Percentiles rank a stretch among this genome's conserved stretches.
phyloP scores from a whole-genome alignment of 2,888 invertebrate genomes.

The Luperina nickerlii region DNA sequence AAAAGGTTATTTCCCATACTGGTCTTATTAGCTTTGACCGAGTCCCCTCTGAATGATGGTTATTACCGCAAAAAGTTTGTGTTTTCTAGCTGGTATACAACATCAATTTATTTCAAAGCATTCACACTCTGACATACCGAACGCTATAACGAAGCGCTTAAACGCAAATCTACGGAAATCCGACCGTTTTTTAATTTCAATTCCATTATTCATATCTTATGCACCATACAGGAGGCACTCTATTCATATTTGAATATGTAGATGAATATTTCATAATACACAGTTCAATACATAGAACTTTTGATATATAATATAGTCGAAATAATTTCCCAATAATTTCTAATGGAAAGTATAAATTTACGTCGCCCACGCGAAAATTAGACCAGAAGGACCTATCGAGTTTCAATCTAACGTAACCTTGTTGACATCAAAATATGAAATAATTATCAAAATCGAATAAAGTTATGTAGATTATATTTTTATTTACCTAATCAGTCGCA shows the following conservation, averaged over 20 bases:
- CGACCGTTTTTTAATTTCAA: conserved; percentile 37
- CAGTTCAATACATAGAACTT: conserved; percentile 18
- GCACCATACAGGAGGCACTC: conserved; percentile 16
- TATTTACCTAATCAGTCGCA: conserved; percentile 24
- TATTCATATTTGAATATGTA: conserved; percentile 31
- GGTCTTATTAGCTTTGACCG: not conserved
- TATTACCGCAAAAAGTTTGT: not conserved
- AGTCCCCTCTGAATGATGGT: not conserved
- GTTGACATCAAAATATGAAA: conserved; percentile 26
- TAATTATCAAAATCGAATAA: conserved; percentile 47
- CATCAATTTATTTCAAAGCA: not conserved
- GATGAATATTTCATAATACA: conserved; percentile 27
- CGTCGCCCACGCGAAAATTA: not conserved
- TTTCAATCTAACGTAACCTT: conserved; percentile 18
- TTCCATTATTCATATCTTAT: conserved; percentile 43
- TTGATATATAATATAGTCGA: not conserved
- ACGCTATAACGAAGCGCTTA: conserved; percentile 24
- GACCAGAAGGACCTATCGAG: conserved; percentile 21
- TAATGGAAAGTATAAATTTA: conserved; percentile 26
- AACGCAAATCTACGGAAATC: conserved; percentile 26
- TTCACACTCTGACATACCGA: not conserved
- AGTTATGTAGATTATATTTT: conserved; percentile 35
- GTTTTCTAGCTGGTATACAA: not conserved
- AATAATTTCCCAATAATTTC: conserved; percentile 24
- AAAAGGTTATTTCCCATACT: not conserved